Conservation (phyloP, 1,140 invertebrate genomes). For the Phenacoccus solenopsis region DNA sequence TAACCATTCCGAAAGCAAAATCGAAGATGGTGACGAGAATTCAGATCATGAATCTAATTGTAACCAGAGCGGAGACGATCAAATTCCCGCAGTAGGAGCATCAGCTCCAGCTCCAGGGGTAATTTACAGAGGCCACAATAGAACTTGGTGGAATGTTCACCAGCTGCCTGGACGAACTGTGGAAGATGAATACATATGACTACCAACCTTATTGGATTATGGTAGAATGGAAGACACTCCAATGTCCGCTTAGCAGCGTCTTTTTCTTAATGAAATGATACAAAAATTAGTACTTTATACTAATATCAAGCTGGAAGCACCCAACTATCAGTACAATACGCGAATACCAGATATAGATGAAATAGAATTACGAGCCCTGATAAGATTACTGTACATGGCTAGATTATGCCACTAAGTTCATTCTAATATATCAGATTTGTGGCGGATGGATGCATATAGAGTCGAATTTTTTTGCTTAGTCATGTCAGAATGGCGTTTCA, state of each 20-base stretch:
- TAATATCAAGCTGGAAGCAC: constrained; percentile 13
- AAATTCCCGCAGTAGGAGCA: too few species aligned
- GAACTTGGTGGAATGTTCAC: too few species aligned
- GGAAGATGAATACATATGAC: too few species aligned
- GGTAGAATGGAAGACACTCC: constrained; percentile 20
- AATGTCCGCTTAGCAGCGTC: constrained; percentile 19
- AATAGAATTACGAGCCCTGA: constrained; percentile 24
- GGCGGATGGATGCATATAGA: constrained; percentile 27
- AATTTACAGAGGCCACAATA: too few species aligned
- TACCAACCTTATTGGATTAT: too few species aligned
- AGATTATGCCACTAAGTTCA: constrained; percentile 26
- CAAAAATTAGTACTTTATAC: constrained; percentile 22
- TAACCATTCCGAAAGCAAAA: too few species aligned
- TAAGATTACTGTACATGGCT: constrained; percentile 24
- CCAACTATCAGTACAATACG: constrained; percentile 17
- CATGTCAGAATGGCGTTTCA: constrained; percentile 28
- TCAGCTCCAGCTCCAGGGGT: too few species aligned
- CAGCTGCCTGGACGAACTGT: too few species aligned
- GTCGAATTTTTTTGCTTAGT: constrained; percentile 24
- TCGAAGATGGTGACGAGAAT: too few species aligned
- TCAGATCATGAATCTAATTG: too few species aligned
- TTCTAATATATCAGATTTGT: constrained; percentile 29
- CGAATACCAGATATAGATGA: constrained; percentile 13
- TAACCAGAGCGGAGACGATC: too few species aligned
- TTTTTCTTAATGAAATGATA: constrained; percentile 20